These are phyloP conservation scores for Tethya wilhelma DNA, from an alignment of 37 sponge, comb jelly and placozoan species.

Conservation along the genomic window DNA sequence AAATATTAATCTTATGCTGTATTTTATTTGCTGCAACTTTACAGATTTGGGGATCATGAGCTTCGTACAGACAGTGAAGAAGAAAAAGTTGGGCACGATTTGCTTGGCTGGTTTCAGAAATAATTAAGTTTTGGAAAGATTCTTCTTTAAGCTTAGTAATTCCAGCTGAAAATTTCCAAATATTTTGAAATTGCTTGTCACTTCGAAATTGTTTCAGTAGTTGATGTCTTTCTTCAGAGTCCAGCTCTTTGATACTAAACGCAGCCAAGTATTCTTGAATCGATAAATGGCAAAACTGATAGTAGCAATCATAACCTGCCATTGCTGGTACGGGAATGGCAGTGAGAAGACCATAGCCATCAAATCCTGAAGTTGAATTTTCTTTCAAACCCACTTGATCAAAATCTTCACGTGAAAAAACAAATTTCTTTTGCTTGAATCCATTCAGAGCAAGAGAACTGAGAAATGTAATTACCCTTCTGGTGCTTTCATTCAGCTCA, in stretches of 20 bases:
- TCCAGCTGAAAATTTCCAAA: conserved; percentile 37
- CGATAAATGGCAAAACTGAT: conserved; percentile 35
- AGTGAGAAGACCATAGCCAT: conserved; percentile 26
- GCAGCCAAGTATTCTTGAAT: conserved; percentile 37
- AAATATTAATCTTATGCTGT: neutral
- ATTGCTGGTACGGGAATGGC: neutral
- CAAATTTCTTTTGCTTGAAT: conserved; percentile 5
- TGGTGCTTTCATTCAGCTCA: neutral
- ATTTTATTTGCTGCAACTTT: conserved; percentile 1
- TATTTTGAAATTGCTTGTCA: conserved; percentile 47
- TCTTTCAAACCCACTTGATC: neutral
- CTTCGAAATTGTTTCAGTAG: conserved; percentile 20
- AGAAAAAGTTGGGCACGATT: conserved; percentile 27
- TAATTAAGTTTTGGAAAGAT: neutral
- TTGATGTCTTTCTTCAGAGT: neutral
- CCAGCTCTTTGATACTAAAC: neutral
- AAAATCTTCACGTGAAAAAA: conserved; percentile 1
- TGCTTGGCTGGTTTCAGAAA: neutral
- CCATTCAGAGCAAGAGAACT: conserved; percentile 18
- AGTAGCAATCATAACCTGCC: neutral
- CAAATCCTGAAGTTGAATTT: no score
- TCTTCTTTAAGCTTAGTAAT: conserved; percentile 29
- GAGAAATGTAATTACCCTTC: neutral
- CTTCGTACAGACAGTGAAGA: conserved; percentile 44
- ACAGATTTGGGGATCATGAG: conserved; percentile 18